A percentile compares a stretch with the other conserved stretches of the same genome.
Conservation (phyloP, 2,113 vertebrate genomes). For the Aegotheles bennettii region DNA sequence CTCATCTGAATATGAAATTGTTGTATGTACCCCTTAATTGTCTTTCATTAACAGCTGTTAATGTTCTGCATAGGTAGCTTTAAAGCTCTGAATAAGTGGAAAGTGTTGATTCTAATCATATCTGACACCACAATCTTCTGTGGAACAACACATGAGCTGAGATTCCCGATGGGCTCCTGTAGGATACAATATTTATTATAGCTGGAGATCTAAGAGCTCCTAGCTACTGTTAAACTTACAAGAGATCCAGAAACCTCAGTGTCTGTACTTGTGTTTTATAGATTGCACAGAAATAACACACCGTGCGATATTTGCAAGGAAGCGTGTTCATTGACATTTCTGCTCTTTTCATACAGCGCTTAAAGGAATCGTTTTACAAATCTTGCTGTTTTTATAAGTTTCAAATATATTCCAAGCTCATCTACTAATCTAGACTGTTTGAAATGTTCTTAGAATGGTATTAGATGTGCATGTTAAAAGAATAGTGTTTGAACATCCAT, state of each 20-base stretch:
- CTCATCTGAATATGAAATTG: background rate
- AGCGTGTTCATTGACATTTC: background rate
- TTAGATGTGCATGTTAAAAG: background rate
- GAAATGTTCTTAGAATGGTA: background rate
- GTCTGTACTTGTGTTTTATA: constrained; percentile 37
- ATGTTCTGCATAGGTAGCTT: constrained; percentile 48
- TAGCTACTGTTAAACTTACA: constrained; percentile 60
- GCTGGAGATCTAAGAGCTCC: constrained; percentile 70
- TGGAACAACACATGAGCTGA: constrained; percentile 59
- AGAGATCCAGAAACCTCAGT: constrained; percentile 55
- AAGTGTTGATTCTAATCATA: constrained; percentile 74
- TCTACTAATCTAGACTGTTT: background rate
- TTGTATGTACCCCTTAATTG: background rate
- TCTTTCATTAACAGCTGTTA: constrained; percentile 35
- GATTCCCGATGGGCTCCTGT: constrained; percentile 63
- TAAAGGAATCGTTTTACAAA: background rate
- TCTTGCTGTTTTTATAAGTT: background rate
- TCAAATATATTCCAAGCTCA: background rate
- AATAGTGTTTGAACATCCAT: background rate
- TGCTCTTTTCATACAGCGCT: background rate
- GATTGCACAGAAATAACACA: constrained; percentile 44
- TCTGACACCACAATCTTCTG: constrained; percentile 72
- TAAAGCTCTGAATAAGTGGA: constrained; percentile 56
- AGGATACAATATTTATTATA: constrained; percentile 75
- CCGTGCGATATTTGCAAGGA: background rate